Percentiles rank a stretch among this genome's conserved stretches.
Evolutionary conservation across 1,140 invertebrate genomes (phyloP).

Genomic region (Drosophila jambulina): DNA sequence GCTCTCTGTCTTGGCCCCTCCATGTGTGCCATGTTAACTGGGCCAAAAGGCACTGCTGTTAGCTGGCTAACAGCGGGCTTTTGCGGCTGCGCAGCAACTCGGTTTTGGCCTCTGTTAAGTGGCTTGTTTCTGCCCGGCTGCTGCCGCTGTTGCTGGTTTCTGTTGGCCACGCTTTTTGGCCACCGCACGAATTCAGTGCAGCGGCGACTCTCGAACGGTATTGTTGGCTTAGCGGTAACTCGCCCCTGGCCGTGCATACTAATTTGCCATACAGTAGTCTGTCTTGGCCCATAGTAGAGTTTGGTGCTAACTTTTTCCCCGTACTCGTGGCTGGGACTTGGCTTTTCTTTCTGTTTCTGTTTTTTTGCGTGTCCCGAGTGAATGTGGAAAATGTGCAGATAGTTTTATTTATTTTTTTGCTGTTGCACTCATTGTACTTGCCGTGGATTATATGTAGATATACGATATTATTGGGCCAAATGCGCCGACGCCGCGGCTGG

Average conservation of each 20-base stretch:
- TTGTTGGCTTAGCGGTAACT: constrained; percentile 72
- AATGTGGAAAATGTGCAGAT: constrained; percentile 52
- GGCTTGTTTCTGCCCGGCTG: constrained; percentile 19
- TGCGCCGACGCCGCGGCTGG: constrained; percentile 38
- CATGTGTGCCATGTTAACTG: constrained; percentile 34
- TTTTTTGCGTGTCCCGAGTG: constrained; percentile 56
- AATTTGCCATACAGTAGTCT: constrained; percentile 20
- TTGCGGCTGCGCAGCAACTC: constrained; percentile 65
- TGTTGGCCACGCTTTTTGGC: constrained; percentile 70
- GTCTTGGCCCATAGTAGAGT: not conserved
- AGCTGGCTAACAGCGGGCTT: constrained; percentile 34
- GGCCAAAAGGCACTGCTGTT: not conserved
- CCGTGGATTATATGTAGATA: constrained; percentile 24
- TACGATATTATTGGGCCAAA: constrained; percentile 35
- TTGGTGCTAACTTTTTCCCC: not conserved
- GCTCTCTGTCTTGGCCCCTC: not conserved
- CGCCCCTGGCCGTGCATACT: constrained; percentile 37
- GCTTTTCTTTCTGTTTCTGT: constrained; percentile 25
- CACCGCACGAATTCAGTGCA: constrained; percentile 77
- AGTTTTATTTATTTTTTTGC: constrained; percentile 13
- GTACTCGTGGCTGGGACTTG: constrained; percentile 18
- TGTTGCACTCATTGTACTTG: not conserved
- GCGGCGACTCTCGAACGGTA: constrained; percentile 84
- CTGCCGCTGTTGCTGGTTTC: constrained; percentile 19
- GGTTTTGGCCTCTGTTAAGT: constrained; percentile 44